phyloP scores from a whole-genome alignment of 2,797 vertebrate genomes.

The Notolepis coatsorum region DNA sequence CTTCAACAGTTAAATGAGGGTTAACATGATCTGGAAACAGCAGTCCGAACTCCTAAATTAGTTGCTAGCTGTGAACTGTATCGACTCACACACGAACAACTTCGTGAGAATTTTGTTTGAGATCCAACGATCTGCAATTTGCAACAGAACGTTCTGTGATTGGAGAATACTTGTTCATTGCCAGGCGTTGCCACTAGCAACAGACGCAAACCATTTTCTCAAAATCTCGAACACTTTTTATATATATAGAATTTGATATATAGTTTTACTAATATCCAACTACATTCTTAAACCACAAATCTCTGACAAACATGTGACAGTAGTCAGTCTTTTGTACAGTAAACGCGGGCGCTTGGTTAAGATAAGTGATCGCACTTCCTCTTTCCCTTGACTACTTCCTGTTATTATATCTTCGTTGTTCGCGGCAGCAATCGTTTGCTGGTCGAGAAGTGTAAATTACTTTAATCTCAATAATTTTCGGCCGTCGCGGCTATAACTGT shows the following conservation, averaged over 20 bases:
- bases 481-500: neutral
- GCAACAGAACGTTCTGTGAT: conserved; percentile 70
- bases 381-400: conserved; percentile 44
- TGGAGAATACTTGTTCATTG: conserved; percentile 47
- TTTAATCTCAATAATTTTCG: neutral
- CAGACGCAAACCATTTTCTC: conserved; percentile 8
- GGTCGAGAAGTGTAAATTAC: too few species aligned
- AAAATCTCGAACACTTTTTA: too few species aligned
- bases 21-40: neutral
- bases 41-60: too few species aligned
- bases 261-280: too few species aligned
- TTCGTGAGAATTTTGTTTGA: conserved; percentile 5
- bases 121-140: conserved; percentile 79
- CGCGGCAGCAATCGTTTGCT: too few species aligned
- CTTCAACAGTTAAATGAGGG: conserved; percentile 49
- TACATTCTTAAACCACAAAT: too few species aligned
- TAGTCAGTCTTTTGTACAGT: too few species aligned
- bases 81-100: neutral
- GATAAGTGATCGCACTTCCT: conserved; percentile 45
- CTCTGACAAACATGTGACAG: too few species aligned
- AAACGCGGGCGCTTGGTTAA: too few species aligned
- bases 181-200: conserved; percentile 55
- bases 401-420: neutral
- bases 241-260: too few species aligned
- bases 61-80: too few species aligned